phyloP scores from a whole-genome alignment of 2,797 vertebrate species.

The Hoplostethus atlanticus region DNA sequence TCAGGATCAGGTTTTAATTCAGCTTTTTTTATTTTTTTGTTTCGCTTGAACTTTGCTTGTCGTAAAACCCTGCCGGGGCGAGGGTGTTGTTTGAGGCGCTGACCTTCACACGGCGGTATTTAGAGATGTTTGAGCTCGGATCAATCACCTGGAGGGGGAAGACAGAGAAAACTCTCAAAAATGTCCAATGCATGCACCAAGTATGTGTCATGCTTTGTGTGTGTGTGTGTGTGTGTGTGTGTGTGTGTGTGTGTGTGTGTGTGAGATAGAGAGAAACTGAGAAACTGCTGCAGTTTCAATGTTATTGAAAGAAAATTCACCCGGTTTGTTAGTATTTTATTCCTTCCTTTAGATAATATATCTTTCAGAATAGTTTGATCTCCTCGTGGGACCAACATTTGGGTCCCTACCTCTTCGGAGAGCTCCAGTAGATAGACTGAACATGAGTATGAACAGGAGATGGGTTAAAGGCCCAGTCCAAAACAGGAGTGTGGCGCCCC shows the following conservation, averaged over 20 bases:
- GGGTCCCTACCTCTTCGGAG: constrained; percentile 10
- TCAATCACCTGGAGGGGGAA: constrained; percentile 35
- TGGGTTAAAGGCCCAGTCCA: neutral
- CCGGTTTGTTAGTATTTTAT: neutral
- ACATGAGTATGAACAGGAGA: neutral
- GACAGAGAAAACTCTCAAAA: neutral
- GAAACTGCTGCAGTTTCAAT: neutral
- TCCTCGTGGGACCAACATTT: neutral
- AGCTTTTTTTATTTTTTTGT: neutral
- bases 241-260: constrained; percentile 1
- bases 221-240: constrained; percentile 20
- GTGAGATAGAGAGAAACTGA: too few species aligned
- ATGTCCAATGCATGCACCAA: constrained; percentile 15
- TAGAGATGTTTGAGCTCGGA: constrained; percentile 31
- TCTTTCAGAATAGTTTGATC: neutral
- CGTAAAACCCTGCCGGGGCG: neutral
- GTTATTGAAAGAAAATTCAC: constrained; percentile 15
- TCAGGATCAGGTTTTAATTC: too few species aligned
- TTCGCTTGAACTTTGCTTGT: neutral
- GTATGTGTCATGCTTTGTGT: constrained; percentile 27
- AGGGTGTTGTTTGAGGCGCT: constrained; percentile 6
- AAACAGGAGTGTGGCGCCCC: constrained; percentile 51
- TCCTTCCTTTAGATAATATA: neutral
- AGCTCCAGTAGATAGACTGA: constrained; percentile 7
- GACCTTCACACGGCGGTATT: constrained; percentile 21